phyloP scores from a whole-genome alignment of 2,113 vertebrate genomes.

The Cryptotis parvus region DNA sequence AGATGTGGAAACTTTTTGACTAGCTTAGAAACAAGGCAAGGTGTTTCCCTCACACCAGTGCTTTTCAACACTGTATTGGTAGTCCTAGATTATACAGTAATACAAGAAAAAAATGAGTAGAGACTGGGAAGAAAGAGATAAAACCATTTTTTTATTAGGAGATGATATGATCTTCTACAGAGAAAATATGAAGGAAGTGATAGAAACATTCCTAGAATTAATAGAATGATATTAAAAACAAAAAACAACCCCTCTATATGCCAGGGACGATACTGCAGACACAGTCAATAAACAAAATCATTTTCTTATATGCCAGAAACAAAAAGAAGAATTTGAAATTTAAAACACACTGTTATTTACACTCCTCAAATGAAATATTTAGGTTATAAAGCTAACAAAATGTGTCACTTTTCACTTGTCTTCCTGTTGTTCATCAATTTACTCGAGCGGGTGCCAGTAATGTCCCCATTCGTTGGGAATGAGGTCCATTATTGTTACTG shows the following conservation, averaged over 20 bases:
- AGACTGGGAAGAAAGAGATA: background rate
- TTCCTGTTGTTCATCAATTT: no score
- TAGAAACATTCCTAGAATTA: background rate
- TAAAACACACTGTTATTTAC: background rate
- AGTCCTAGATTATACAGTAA: background rate
- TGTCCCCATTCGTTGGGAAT: no score
- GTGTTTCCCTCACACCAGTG: no score
- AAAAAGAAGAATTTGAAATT: no score
- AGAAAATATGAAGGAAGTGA: background rate
- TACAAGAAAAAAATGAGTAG: background rate
- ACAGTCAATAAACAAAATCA: no score
- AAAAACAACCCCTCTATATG: background rate
- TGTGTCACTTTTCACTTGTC: no score
- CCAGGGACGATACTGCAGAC: background rate
- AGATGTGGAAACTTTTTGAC: background rate
- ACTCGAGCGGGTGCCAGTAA: no score
- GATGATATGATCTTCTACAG: background rate
- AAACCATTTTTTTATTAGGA: background rate
- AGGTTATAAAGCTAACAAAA: constrained; percentile 19
- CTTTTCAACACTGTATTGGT: background rate
- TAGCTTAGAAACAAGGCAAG: background rate
- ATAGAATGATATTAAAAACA: background rate
- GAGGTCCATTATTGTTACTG: no score
- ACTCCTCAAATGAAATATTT: background rate
- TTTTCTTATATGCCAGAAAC: no score